Evolutionary conservation across 2,888 invertebrate genomes (phyloP).

Genomic region (Panopea generosa): DNA sequence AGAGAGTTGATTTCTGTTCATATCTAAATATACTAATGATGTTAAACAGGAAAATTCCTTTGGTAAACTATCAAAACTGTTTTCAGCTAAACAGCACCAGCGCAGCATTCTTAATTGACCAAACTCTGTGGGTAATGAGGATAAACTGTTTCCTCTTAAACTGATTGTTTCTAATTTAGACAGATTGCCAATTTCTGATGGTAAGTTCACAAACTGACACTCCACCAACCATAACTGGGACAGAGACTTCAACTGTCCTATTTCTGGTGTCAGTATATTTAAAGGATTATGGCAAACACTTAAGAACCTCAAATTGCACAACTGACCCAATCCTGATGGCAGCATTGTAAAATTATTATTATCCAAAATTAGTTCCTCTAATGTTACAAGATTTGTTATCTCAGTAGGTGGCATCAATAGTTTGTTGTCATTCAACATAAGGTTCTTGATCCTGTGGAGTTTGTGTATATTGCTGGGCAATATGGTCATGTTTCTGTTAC

Average conservation of each 20-base stretch:
- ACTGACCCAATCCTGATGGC: slow-evolving; percentile 75
- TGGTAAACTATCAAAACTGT: slow-evolving; percentile 76
- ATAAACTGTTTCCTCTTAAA: slow-evolving; percentile 74
- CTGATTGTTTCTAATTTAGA: slow-evolving; percentile 76
- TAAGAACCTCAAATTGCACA: slow-evolving; percentile 72
- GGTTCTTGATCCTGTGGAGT: slow-evolving; percentile 66
- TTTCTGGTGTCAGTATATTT: slow-evolving; percentile 75
- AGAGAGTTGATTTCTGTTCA: slow-evolving; percentile 77
- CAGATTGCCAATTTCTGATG: slow-evolving; percentile 76
- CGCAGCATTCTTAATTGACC: slow-evolving; percentile 69
- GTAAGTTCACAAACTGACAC: slow-evolving; percentile 76
- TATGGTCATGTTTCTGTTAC: slow-evolving; percentile 81
- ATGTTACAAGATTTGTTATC: slow-evolving; percentile 65
- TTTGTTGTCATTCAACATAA: slow-evolving; percentile 81
- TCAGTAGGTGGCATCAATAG: slow-evolving; percentile 83
- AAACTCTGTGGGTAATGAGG: slow-evolving; percentile 74
- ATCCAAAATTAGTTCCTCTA: slow-evolving; percentile 81
- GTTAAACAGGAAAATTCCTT: slow-evolving; percentile 66
- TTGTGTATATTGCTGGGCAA: slow-evolving; percentile 75
- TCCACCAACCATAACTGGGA: slow-evolving; percentile 80
- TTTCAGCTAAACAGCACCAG: slow-evolving; percentile 83
- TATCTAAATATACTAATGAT: slow-evolving; percentile 76
- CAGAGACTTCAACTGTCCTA: slow-evolving; percentile 76
- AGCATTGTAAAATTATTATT: slow-evolving; percentile 83
- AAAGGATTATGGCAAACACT: slow-evolving; percentile 76